Evolutionary conservation across 1,140 invertebrate genomes (phyloP).

Genomic region (Pseudomyrmex gracilis): DNA sequence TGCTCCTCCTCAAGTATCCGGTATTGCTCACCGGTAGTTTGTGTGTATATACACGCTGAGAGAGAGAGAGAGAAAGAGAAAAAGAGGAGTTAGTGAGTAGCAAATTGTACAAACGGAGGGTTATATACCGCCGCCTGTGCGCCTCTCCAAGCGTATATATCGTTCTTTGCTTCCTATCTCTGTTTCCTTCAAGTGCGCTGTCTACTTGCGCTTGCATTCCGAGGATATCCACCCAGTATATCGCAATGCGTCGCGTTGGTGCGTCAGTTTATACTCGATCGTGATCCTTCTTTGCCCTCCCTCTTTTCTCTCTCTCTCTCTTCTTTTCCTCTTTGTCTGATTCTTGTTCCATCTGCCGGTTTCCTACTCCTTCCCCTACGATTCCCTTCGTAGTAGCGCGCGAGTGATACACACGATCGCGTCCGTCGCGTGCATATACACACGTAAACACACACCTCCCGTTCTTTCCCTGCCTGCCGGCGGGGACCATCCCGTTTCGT

Average conservation of each 20-base stretch:
- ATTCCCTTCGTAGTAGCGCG: neutral
- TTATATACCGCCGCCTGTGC: neutral
- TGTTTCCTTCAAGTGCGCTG: slow-evolving; percentile 24
- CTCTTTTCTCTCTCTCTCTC: neutral
- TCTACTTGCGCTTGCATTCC: slow-evolving; percentile 68
- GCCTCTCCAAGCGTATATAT: slow-evolving; percentile 37
- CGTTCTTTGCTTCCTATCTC: slow-evolving; percentile 58
- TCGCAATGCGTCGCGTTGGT: slow-evolving; percentile 70
- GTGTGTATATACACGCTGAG: slow-evolving; percentile 13
- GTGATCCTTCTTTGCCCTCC: slow-evolving; percentile 16
- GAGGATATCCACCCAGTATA: slow-evolving; percentile 66
- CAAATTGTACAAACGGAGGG: neutral
- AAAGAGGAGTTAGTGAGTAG: slow-evolving; percentile 2
- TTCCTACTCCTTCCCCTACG: slow-evolving; percentile 50
- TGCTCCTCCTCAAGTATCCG: slow-evolving; percentile 55
- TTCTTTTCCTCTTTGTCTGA: slow-evolving; percentile 32
- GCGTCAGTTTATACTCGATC: slow-evolving; percentile 57
- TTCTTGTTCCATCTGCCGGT: slow-evolving; percentile 20
- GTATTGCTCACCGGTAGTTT: slow-evolving; percentile 57
- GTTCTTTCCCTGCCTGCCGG: neutral
- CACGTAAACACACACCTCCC: slow-evolving; percentile 23
- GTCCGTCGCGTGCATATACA: slow-evolving; percentile 1
- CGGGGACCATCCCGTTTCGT: neutral
- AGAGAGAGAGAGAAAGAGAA: neutral
- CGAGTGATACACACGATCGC: slow-evolving; percentile 50